A percentile compares a stretch with the other conserved stretches of the same genome.
Evolutionary conservation across 2,888 invertebrate genomes (phyloP).

Genomic region (Pelosia muscerda): DNA sequence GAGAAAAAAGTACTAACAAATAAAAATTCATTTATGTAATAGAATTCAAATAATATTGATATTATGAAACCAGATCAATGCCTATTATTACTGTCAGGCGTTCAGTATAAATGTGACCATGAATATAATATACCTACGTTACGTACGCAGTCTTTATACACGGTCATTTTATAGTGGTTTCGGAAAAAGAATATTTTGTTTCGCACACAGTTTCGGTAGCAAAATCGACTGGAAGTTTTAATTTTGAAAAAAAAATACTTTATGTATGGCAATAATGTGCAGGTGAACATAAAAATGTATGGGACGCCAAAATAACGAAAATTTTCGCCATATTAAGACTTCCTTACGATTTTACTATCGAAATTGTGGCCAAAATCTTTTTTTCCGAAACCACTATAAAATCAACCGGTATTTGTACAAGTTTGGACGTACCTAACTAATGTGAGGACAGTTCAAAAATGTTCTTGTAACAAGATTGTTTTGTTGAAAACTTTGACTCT

Average conservation of each 20-base stretch:
- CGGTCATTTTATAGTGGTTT: no score
- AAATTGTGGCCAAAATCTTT: no score
- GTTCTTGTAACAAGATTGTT: neutral
- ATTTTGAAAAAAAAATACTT: no score
- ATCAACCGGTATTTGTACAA: neutral
- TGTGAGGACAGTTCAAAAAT: neutral
- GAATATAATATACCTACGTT: neutral
- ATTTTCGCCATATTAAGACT: no score
- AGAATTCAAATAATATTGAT: slow-evolving; percentile 62
- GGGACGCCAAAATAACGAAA: no score
- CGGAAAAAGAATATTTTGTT: no score
- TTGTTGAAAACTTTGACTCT: neutral
- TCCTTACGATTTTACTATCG: no score
- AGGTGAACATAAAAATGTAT: no score
- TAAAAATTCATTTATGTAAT: slow-evolving; percentile 63
- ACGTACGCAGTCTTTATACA: neutral
- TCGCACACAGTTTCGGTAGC: no score
- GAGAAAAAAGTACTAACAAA: neutral
- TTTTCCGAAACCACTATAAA: no score
- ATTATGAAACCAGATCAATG: slow-evolving; percentile 77
- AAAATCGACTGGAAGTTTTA: no score
- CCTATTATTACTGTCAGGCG: slow-evolving; percentile 56
- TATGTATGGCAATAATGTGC: no score
- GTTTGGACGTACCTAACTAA: neutral
- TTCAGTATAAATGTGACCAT: slow-evolving; percentile 32